Conservation (phyloP, 1,140 invertebrate species). For the Cherax destructor region DNA sequence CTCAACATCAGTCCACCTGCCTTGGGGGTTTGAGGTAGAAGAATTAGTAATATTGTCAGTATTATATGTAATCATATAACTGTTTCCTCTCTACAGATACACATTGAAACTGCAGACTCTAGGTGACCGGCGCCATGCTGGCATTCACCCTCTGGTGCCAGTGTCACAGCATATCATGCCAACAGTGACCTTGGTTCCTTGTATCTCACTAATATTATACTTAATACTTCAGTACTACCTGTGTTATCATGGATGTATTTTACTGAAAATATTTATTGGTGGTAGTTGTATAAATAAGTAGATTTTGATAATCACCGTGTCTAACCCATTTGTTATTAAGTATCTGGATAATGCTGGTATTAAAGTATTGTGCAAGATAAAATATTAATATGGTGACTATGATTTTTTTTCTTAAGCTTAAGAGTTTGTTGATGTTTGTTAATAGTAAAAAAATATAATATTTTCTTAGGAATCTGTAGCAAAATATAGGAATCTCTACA, state of each 20-base stretch:
- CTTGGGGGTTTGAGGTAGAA: no score
- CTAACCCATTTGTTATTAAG: neutral
- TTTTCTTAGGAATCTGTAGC: neutral
- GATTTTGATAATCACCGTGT: neutral
- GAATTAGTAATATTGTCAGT: no score
- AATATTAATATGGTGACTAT: neutral
- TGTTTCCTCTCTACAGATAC: slow-evolving; percentile 22
- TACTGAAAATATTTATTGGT: neutral
- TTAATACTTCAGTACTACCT: neutral
- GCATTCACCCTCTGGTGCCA: slow-evolving; percentile 58
- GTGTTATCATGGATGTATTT: neutral
- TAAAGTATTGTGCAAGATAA: neutral
- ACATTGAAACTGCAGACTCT: slow-evolving; percentile 50
- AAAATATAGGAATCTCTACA: neutral
- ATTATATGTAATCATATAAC: no score
- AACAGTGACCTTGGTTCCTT: slow-evolving; percentile 48
- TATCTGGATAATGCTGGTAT: neutral
- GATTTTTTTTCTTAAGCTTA: neutral
- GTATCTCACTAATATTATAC: neutral
- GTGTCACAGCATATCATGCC: slow-evolving; percentile 38
- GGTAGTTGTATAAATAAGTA: neutral
- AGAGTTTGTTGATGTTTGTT: neutral
- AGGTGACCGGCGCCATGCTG: slow-evolving; percentile 58
- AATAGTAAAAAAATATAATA: neutral
- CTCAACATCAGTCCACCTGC: no score